Percentiles rank a stretch among this genome's conserved stretches.
phyloP scores from a whole-genome alignment of 2,797 vertebrate genomes.

The Macropodus opercularis region DNA sequence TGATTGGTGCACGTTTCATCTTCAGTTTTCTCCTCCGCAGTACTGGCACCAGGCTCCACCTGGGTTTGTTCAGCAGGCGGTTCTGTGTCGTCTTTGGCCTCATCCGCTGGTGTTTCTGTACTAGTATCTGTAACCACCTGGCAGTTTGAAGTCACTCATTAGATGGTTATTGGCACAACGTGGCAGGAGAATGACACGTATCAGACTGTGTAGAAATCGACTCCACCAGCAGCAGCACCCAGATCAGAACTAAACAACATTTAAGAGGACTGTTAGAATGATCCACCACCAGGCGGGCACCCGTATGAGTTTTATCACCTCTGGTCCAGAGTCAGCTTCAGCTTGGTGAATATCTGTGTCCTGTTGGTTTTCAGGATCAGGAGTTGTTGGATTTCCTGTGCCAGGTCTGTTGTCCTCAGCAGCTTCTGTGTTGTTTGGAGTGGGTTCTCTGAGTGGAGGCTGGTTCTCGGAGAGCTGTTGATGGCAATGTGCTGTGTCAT shows the following conservation, averaged over 20 bases:
- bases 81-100: slow-evolving; percentile 34
- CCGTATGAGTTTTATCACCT: slow-evolving; percentile 51
- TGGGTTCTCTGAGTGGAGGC: not conserved
- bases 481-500: slow-evolving; percentile 5
- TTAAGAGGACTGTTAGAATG: not conserved
- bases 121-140: slow-evolving; percentile 36
- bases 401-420: slow-evolving; percentile 23
- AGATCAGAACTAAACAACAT: slow-evolving; percentile 10
- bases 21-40: slow-evolving; percentile 16
- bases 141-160: slow-evolving; percentile 11
- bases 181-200: not conserved
- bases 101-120: slow-evolving; percentile 20
- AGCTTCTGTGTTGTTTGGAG: not conserved
- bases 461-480: slow-evolving; percentile 41
- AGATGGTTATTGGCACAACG: slow-evolving; percentile 3
- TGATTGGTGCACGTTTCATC: slow-evolving; percentile 2
- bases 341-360: slow-evolving; percentile 1
- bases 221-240: slow-evolving; percentile 2
- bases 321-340: slow-evolving; percentile 22
- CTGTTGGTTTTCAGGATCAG: slow-evolving; percentile 34
- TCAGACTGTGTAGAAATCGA: not conserved
- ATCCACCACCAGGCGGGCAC: slow-evolving; percentile 25
- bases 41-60: not conserved
- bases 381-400: slow-evolving; percentile 24
- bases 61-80: slow-evolving; percentile 9